These are phyloP conservation scores for Harpalus rubripes DNA, from an alignment of 2,888 invertebrate genomes.

Conservation along the genomic window DNA sequence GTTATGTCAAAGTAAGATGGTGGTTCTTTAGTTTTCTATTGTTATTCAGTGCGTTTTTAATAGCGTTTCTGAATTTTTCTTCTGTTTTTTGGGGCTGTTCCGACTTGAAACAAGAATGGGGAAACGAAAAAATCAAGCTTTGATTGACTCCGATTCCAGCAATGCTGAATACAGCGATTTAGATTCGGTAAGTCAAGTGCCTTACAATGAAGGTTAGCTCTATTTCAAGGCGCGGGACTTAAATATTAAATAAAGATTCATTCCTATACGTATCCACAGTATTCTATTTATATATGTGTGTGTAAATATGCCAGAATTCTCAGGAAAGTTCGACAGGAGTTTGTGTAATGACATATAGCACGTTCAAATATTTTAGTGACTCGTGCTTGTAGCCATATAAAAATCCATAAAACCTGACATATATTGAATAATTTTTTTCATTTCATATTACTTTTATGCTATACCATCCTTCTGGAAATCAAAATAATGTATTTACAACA, in stretches of 20 bases:
- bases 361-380: conserved; percentile 39
- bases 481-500: neutral
- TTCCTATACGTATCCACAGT: neutral
- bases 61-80: conserved; percentile 63
- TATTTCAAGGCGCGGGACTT: conserved; percentile 56
- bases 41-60: conserved; percentile 66
- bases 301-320: neutral
- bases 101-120: conserved; percentile 81
- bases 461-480: neutral
- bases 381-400: conserved; percentile 23
- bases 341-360: conserved; percentile 34
- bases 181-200: conserved; percentile 85
- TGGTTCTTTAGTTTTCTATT: conserved; percentile 64
- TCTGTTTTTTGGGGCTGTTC: conserved; percentile 60
- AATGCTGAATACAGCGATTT: conserved; percentile 89
- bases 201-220: conserved; percentile 61
- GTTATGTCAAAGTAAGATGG: conserved; percentile 66
- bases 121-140: conserved; percentile 90
- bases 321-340: neutral
- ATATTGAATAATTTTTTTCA: neutral
- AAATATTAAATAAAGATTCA: conserved; percentile 36
- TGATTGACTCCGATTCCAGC: conserved; percentile 91
- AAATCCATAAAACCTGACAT: conserved; percentile 9
- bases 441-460: neutral
- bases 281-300: conserved; percentile 23